Base-by-base conservation (phyloP, 2,113 vertebrate species). In the Oncorhynchus keta region DNA sequence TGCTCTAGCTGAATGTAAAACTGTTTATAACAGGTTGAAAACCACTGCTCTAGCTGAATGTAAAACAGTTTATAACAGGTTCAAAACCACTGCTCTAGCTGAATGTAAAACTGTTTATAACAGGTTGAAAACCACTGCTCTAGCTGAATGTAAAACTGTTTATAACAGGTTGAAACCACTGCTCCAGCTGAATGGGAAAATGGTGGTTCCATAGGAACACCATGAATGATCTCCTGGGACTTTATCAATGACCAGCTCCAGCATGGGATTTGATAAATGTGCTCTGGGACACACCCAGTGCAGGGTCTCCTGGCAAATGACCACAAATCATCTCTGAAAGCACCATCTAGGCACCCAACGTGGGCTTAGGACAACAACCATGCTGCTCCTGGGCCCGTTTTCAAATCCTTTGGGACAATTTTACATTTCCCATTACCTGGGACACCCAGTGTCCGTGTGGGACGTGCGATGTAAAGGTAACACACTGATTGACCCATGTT, bases 261-360 rank as follows among this genome's bases (percentile, higher is more conserved):
- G n/a, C n/a, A n/a, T n/a, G n/a, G n/a, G 62, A 26, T 30, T 61
- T 57, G 71, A 68, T 68, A 66, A 86, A 75, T 48, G 55, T 13
- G 28, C 79, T 49, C 18, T 74, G n/a, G n/a, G n/a, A n/a, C n/a
- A n/a, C n/a, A n/a, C n/a, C n/a, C n/a, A n/a, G n/a, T n/a, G n/a
- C n/a, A n/a, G n/a, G n/a, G n/a, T n/a, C n/a, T n/a, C n/a, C n/a
- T n/a, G n/a, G 75, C 82, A 87, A 85, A 78, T 39, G 28, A 76
- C 72, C 77, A 84, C 78, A 87, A 91, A 91, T 91, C 85, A 81
- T 84, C 48, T 73, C 28, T 87, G 84, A 91, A 88, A 87, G 88
- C 85, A 88, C 84, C 48, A 83, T 90, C 83, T 84, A 88, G 64
- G 78, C 73, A n/a, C 9, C 72, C 83, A 77, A 81, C 81, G 81